Conservation (phyloP, 2,888 invertebrate genomes). For the Nipponacmea schrenckii region DNA sequence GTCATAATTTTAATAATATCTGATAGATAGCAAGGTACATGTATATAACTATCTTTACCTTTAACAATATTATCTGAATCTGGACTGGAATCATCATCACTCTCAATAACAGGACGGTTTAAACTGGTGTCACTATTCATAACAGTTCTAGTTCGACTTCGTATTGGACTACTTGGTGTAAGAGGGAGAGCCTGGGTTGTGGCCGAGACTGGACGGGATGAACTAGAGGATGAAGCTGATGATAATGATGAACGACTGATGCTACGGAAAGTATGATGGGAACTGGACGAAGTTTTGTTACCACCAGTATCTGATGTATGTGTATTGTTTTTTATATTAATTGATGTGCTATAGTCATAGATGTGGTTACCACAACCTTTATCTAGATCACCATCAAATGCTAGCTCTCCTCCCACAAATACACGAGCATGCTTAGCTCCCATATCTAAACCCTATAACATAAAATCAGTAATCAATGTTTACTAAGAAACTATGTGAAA, state of each 20-base stretch:
- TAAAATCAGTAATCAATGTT: no score
- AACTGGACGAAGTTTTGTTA: slow-evolving; percentile 30
- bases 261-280: slow-evolving; percentile 45
- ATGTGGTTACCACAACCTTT: slow-evolving; percentile 68
- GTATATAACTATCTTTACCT: no score
- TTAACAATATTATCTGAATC: slow-evolving; percentile 30
- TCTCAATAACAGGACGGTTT: slow-evolving; percentile 30
- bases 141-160: slow-evolving; percentile 50
- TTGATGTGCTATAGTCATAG: slow-evolving; percentile 64
- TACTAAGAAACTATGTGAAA: no score
- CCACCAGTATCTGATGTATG: slow-evolving; percentile 15
- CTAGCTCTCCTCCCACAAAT: slow-evolving; percentile 50
- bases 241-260: slow-evolving; percentile 49
- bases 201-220: slow-evolving; percentile 38
- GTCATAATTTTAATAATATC: no score
- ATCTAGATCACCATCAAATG: slow-evolving; percentile 62
- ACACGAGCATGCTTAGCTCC: slow-evolving; percentile 59
- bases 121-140: slow-evolving; percentile 33
- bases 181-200: slow-evolving; percentile 25
- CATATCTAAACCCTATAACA: slow-evolving; percentile 58
- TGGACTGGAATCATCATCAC: slow-evolving; percentile 39
- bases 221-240: slow-evolving; percentile 44
- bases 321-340: slow-evolving; percentile 31
- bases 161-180: slow-evolving; percentile 29
- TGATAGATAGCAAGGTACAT: no score